Percentiles rank a stretch among this genome's conserved stretches.
phyloP scores from a whole-genome alignment of 1,140 invertebrate species.

The Anadara kagoshimensis region DNA sequence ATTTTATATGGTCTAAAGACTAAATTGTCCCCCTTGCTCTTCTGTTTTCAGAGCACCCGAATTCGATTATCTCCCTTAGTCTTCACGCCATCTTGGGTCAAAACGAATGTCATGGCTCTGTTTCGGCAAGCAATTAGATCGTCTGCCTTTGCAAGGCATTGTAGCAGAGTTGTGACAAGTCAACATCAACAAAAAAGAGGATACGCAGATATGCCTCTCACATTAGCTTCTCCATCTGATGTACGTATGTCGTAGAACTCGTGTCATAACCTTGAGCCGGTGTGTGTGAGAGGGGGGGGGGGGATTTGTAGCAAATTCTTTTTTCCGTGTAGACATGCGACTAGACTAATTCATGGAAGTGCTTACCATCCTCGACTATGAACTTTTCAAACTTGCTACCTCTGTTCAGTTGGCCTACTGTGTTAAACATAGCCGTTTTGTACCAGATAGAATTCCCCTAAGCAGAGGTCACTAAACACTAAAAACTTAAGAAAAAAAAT shows the following conservation, averaged over 20 bases:
- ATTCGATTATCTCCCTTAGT: conserved; percentile 37
- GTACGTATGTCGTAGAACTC: conserved; percentile 44
- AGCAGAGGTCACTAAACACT: no score
- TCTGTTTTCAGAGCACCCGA: background rate
- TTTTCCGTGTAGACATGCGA: no score
- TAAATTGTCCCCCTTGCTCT: no score
- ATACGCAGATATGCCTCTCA: conserved; percentile 61
- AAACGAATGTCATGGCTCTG: conserved; percentile 44
- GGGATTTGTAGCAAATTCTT: no score
- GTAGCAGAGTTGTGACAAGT: conserved; percentile 40
- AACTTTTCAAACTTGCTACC: no score
- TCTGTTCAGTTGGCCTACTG: no score
- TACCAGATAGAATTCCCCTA: no score
- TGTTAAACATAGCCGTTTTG: no score
- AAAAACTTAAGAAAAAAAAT: no score
- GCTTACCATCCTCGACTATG: no score
- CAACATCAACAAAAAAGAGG: conserved; percentile 35
- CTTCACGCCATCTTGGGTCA: conserved; percentile 22
- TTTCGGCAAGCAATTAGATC: conserved; percentile 46
- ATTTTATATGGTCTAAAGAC: background rate
- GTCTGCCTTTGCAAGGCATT: conserved; percentile 40
- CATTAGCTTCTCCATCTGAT: conserved; percentile 59
- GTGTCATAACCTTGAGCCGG: conserved; percentile 18
- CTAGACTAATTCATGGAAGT: no score
- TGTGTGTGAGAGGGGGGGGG: no score